Base-by-base conservation (phyloP, 2,888 invertebrate species). In the Temnothorax rugatulus region DNA sequence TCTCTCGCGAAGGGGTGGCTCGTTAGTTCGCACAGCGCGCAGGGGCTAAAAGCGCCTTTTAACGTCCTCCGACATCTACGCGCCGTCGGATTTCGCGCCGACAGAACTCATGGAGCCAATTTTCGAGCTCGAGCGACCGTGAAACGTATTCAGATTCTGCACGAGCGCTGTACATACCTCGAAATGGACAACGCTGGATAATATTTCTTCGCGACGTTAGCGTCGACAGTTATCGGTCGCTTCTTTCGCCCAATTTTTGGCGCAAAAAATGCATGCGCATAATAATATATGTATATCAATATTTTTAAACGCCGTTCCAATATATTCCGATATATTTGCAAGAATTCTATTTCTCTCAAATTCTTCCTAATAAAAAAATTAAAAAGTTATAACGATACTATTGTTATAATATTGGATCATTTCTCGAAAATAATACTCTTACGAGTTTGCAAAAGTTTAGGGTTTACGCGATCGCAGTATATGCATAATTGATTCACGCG, bases 91-190 rank as follows among this genome's bases (percentile, higher is more conserved):
- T 82, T 69, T 64, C 44, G 63, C 83, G 38, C 59, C 66, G 73
- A 25, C 79, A 84, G 77, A 85, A 87, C 82, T 87, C 87, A 75
- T 86, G 73, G 68, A 59, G 79, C 79, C 85, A 87, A 89, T 91
- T 91, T 91, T 88, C 85, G 79, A 86, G 85, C 73, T 79, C 87
- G 85, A 75, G 82, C 84, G 85, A 90, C 86, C 89, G 86, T 90
- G 85, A 91, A 91, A 89, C 85, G 82, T 83, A 89, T 90, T 90
- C 89, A 88, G 88, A 89, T 91, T 85, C 82, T 44, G 85, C 15
- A 71, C 77, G 68, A 81, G 59, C 71, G 41, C 44, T 61, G 15
- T 57, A 83, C 71, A 66, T 85, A 64, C n/a, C 57, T 25, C 34
- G 41, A 59, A 82, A 82, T 44, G 81, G n/a, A 61, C 83, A 61